Base-by-base conservation (phyloP, 35 echinoderm and acorn worm genomes). In the Apostichopus japonicus region DNA sequence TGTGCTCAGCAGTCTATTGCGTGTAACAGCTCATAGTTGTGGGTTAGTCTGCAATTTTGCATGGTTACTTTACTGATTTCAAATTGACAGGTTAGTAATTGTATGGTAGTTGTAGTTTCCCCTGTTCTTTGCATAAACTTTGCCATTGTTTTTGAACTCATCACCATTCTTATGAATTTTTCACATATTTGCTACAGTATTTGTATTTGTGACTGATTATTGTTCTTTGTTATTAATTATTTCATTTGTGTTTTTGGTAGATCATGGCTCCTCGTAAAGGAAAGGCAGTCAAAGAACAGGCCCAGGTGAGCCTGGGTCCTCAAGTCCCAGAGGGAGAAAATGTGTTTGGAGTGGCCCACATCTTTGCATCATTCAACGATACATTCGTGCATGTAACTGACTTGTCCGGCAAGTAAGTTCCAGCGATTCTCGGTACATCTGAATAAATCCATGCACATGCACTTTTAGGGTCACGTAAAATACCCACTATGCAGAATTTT, bases 361-460 rank as follows among this genome's bases (percentile, higher is more conserved):
- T 99, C 92, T 99, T 99, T 84, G 97, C 97, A 55, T 99, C 97
- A 19, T 99, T 99, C 93, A 99, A 99, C 44, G 97, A 99, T 92
- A 99, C 97, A 24, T 99, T 99, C 76, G 97, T 99, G 5, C 97
- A 99, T 94, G 97, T 99, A 22, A 99, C 97, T 24, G 97, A 99
- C 91, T 79, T 99, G 79, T 99, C 97, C 89, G 97, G 97, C 93
- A 99, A 96, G 97, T 99, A 91, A 77, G 97, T 94, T 54, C 10
- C 57, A 10, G 8, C 8, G 7, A 61, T 10, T 61, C 8, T 61
- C 0, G 57, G 7, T 61, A 10, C 57, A 61, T 8, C 13, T 10
- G 13, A 10, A 61, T 61, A 8, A 61, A 61, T 61, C 7, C 57
- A 61, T 61, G 8, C 57, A 61, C 13, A 61, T 57, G 57, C 57